phyloP scores from a whole-genome alignment of 2,797 vertebrate genomes.

The Garrulus glandarius region DNA sequence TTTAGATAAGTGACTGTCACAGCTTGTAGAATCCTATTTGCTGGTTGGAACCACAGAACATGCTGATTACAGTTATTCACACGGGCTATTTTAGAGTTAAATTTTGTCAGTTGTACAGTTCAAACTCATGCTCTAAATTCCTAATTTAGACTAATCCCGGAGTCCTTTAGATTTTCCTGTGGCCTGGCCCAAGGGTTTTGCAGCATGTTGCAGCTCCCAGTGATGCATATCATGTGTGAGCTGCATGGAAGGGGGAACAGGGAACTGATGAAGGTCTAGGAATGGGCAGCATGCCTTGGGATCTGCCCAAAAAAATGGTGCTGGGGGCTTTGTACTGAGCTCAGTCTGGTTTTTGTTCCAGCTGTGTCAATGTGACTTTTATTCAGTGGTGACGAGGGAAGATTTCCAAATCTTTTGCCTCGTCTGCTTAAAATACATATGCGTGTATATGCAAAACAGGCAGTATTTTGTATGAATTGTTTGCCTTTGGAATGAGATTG shows the following conservation, averaged over 20 bases:
- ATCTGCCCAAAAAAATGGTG: neutral
- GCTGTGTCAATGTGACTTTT: neutral
- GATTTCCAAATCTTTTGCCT: neutral
- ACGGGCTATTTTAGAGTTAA: neutral
- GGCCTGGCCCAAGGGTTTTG: neutral
- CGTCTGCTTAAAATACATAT: neutral
- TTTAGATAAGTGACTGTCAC: neutral
- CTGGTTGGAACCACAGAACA: neutral
- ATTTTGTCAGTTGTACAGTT: neutral
- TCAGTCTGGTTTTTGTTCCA: neutral
- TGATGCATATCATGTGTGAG: rapidly evolving
- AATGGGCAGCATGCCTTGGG: neutral
- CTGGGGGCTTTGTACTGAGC: neutral
- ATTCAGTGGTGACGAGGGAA: neutral
- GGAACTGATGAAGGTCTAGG: neutral
- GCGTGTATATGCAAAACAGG: neutral
- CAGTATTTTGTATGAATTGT: neutral
- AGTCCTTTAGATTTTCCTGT: neutral
- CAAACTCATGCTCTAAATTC: neutral
- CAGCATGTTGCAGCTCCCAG: neutral
- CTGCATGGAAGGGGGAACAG: neutral
- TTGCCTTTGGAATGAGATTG: neutral
- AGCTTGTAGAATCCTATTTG: neutral
- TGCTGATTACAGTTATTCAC: neutral
- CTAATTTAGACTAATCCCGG: neutral